Evolutionary conservation across 2,888 invertebrate species (phyloP), one percentile per base, ranked within the genome.

Genomic region (Dorcus hopei): DNA sequence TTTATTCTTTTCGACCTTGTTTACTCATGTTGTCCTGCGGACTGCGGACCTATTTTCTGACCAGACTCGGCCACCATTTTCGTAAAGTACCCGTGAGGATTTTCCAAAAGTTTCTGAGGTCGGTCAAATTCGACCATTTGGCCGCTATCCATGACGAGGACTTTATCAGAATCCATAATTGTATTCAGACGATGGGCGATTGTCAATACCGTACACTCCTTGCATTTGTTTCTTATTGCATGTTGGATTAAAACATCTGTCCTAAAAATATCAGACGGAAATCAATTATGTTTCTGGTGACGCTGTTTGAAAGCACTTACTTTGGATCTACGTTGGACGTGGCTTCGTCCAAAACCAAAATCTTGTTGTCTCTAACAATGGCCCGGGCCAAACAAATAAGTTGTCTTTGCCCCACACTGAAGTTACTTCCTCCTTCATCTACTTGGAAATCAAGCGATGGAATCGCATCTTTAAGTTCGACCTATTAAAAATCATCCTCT

Each of bases 281-380:
- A 14, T 43, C 11, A 52, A 42, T 26, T 52, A 42, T 42, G 9
- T 52, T 5, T 26, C 39, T 49, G 40, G 7, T 7, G 16, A 26
- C 23, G 38, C 23, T 9, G 8, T 52, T 48, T 14, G 38, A n/a
- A 43, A 23, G n/a, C 33, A 11, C 2, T 82, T 80, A 90, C 90
- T 86, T 86, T 55, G 88, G 90, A 78, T 95, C 94, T 0, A 95
- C 93, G 75, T 93, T 95, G 3, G 95, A 93, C 0, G 95, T 95
- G 14, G 95, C 95, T 79, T 95, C 95, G 70, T 95, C 95, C 45
- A 95, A 80, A 33, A 95, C 87, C 3, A 95, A 81, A 65, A 95
- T 86, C 67, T 85, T 88, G 70, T 89, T 90, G 69, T 89, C 87
- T 43, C 89, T 81, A 1, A 95, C 81, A 62, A 95, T 88, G 0